These are phyloP conservation scores for Nasonia vitripennis DNA, from an alignment of 1,140 invertebrate species.

Conservation along the genomic window DNA sequence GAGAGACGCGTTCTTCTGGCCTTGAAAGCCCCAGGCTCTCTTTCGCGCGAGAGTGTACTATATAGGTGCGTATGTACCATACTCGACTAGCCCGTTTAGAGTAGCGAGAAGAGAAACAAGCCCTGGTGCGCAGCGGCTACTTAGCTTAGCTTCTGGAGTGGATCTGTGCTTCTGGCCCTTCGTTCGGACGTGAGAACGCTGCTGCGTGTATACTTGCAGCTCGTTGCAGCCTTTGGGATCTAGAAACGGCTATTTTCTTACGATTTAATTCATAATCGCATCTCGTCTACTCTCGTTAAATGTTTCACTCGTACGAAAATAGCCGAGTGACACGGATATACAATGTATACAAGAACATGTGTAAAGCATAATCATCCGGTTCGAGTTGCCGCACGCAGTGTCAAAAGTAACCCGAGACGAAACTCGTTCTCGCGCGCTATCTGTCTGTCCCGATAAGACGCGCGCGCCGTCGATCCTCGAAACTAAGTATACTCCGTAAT, in stretches of 20 bases:
- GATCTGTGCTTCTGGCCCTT: background rate
- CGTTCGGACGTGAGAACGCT: background rate
- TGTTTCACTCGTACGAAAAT: too few species aligned
- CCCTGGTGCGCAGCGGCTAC: background rate
- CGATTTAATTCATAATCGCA: background rate
- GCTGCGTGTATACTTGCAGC: background rate
- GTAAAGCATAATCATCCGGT: background rate
- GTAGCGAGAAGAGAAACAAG: conserved; percentile 3
- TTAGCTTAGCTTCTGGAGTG: background rate
- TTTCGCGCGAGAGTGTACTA: background rate
- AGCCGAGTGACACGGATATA: background rate
- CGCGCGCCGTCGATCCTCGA: background rate
- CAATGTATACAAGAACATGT: background rate
- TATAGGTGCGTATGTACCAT: background rate
- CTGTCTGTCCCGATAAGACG: background rate
- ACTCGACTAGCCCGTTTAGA: background rate
- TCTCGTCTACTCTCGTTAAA: too few species aligned
- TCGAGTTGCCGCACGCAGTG: background rate
- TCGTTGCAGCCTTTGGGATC: background rate
- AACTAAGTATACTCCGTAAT: background rate
- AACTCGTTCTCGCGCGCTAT: background rate
- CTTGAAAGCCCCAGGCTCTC: background rate
- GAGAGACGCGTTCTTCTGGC: background rate
- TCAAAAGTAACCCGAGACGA: background rate
- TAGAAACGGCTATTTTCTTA: background rate